Percentiles rank a stretch among this genome's conserved stretches.
phyloP scores from a whole-genome alignment of 2,888 invertebrate species.

The Adelphocoris suturalis region DNA sequence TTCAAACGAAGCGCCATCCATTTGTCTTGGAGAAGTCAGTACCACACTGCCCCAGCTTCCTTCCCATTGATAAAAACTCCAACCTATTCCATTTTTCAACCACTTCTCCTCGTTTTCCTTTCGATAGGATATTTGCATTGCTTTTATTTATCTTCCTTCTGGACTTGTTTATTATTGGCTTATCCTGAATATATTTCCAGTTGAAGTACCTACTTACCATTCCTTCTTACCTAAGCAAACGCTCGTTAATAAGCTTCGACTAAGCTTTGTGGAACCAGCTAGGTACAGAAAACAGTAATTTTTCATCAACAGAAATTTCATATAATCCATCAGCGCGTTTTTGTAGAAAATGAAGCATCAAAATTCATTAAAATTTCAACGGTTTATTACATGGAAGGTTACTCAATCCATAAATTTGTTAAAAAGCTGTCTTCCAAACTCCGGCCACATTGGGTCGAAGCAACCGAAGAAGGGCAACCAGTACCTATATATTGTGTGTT shows the following conservation, averaged over 20 bases:
- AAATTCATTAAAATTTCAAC: too few species aligned
- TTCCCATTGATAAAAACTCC: slow-evolving; percentile 40
- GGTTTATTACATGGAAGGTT: too few species aligned
- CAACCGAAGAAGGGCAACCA: too few species aligned
- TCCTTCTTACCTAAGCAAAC: neutral
- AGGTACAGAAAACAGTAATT: too few species aligned
- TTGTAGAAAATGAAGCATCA: too few species aligned
- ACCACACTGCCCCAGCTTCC: slow-evolving; percentile 46
- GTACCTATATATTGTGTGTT: too few species aligned
- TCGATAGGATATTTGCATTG: slow-evolving; percentile 17
- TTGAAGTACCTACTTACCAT: neutral
- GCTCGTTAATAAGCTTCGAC: neutral
- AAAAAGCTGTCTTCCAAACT: too few species aligned
- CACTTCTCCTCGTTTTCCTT: slow-evolving; percentile 9
- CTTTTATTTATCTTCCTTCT: slow-evolving; percentile 53
- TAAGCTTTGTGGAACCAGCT: too few species aligned
- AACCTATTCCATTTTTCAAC: slow-evolving; percentile 59
- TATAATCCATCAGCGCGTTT: too few species aligned
- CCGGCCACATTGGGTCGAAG: too few species aligned
- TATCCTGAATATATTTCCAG: neutral
- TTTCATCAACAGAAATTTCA: too few species aligned
- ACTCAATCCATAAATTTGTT: too few species aligned
- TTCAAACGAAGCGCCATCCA: slow-evolving; percentile 59
- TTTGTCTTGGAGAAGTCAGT: slow-evolving; percentile 64
- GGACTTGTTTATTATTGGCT: slow-evolving; percentile 44